Base-by-base conservation (phyloP, 2,797 vertebrate species). In the Arctocebus calabarensis region DNA sequence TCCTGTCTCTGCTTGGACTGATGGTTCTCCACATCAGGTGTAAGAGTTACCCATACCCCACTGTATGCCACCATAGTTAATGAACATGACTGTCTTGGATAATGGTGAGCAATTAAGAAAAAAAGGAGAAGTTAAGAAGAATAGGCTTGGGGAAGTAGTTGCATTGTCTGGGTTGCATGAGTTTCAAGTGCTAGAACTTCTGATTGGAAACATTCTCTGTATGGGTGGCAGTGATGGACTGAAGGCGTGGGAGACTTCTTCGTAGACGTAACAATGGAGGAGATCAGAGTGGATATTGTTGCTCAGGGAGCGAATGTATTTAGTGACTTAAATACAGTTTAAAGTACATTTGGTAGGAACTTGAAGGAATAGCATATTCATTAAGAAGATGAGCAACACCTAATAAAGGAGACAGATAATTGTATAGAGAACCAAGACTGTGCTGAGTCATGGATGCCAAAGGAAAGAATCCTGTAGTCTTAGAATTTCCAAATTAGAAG, bases 401-500 rank as follows among this genome's bases (percentile, higher is more conserved):
- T 75, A n/a, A 45, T 59, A 75, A 74, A 95, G 70, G 84, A 59
- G 27, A 81, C 2, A 22, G 43, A 43, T 52, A 32, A 5, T 81
- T 92, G 43, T 82, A 71, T 77, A 71, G 55, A 74, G 55, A 90
- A 12, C 84, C 45, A 74, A 75, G 57, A 40, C 45, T 14, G 32
- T 74, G 32, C 37, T 37, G 10, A 86, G 34, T 71, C 59, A 52
- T 23, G 29, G 79, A 79, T 79, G 71, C 43, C 37, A 34, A 66
- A 90, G 70, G 68, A 7, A 79, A 48, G 68, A 79, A 74, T 73
- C 59, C 34, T 3, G 17, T 43, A 29, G 25, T 11, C 52, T 70
- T 84, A 55, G 64, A 57, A 43, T 57, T 93, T 81, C 62, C 61
- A 82, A n/a, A 57, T 19, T 82, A 43, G 10, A 90, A 43, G 40